Percentiles rank a stretch among this genome's conserved stretches.
Conservation (phyloP, 2,888 invertebrate species). For the Selenia dentaria region DNA sequence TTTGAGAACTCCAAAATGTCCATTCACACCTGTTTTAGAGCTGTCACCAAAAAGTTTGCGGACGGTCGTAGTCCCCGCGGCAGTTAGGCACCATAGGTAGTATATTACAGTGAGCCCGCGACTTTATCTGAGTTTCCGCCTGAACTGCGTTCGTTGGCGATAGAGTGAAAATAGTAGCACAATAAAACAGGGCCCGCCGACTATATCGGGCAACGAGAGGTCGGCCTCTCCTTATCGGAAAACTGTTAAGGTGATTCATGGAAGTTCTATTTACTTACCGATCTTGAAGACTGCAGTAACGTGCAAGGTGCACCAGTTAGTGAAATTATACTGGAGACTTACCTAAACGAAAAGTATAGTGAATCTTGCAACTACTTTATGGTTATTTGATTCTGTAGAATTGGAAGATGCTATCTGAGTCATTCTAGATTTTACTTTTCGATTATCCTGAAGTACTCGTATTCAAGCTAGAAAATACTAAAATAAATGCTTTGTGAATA, state of each 20-base stretch:
- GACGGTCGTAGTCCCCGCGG: conserved; percentile 12
- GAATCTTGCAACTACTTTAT: conserved; percentile 6
- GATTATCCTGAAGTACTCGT: too few relatives aligned
- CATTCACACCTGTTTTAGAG: neutral
- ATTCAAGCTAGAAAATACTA: too few relatives aligned
- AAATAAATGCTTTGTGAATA: too few relatives aligned
- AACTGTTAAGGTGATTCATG: conserved; percentile 79
- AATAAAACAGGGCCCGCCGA: conserved; percentile 74
- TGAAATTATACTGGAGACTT: conserved; percentile 22
- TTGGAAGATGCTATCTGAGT: conserved; percentile 4
- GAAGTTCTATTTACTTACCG: conserved; percentile 67
- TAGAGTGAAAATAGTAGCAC: conserved; percentile 78
- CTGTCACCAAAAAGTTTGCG: too few relatives aligned
- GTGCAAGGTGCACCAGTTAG: conserved; percentile 44
- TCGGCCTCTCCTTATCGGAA: conserved; percentile 71
- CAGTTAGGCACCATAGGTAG: conserved; percentile 40
- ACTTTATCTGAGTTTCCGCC: conserved; percentile 81
- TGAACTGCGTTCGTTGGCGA: conserved; percentile 71
- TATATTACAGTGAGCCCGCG: conserved; percentile 72
- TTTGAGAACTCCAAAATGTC: too few relatives aligned
- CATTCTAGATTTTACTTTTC: neutral
- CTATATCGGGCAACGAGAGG: conserved; percentile 59
- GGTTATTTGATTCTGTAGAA: conserved; percentile 7
- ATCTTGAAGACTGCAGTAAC: conserved; percentile 31
- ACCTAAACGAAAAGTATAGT: conserved; percentile 5